phyloP scores from a whole-genome alignment of 2,113 vertebrate genomes.

The Haplochromis vanheusdeni region DNA sequence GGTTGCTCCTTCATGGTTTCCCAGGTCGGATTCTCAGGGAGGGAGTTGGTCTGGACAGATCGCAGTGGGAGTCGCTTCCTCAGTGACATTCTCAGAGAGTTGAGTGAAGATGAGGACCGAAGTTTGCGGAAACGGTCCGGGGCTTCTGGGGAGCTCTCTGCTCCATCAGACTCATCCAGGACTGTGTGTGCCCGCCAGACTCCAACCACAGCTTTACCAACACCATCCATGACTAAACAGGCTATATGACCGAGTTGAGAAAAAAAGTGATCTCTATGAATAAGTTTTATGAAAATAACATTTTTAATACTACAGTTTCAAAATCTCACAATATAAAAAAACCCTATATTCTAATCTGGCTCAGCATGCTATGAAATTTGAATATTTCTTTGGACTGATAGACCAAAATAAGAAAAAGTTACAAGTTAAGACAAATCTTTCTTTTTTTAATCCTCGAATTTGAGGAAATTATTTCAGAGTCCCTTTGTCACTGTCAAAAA shows the following conservation, averaged over 20 bases:
- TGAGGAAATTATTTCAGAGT: not conserved
- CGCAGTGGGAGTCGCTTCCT: conserved; percentile 79
- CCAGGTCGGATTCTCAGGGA: conserved; percentile 64
- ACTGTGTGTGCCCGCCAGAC: conserved; percentile 74
- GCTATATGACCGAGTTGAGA: conserved; percentile 7
- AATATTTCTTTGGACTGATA: not conserved
- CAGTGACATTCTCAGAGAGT: conserved; percentile 78
- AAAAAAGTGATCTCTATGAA: not conserved
- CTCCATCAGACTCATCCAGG: conserved; percentile 71
- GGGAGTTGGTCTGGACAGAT: conserved; percentile 71
- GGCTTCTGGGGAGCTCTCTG: conserved; percentile 67
- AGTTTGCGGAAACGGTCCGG: conserved; percentile 64
- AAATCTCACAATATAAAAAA: not conserved
- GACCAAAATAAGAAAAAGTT: not conserved
- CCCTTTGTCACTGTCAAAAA: not conserved
- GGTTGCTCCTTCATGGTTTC: conserved; percentile 68
- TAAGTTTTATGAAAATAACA: not conserved
- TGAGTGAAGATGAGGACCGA: conserved; percentile 70
- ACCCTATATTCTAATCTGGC: not conserved
- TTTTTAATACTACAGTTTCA: not conserved
- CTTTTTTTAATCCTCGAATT: not conserved
- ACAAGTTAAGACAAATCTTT: not conserved
- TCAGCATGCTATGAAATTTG: not conserved
- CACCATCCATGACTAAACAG: conserved; percentile 65
- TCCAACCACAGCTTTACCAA: conserved; percentile 61